Conservation (phyloP, 2,797 vertebrate genomes). For the Betta splendens region DNA sequence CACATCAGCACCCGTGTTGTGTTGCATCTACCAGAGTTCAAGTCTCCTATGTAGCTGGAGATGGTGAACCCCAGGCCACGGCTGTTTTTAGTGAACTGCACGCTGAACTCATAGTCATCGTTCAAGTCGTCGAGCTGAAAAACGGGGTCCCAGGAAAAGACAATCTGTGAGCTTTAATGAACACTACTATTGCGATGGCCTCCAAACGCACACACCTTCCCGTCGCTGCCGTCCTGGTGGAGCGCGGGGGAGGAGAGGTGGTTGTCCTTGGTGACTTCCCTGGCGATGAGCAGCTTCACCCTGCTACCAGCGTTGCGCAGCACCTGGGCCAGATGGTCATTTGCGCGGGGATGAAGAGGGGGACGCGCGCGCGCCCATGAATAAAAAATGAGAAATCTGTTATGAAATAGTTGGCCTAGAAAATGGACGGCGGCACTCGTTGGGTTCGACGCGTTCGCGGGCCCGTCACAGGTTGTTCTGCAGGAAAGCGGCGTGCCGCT, state of each 20-base stretch:
- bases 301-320: constrained; percentile 89
- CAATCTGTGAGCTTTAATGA: too few species aligned
- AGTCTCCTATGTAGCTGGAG: constrained; percentile 89
- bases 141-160: constrained; percentile 32
- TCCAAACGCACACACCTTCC: constrained; percentile 43
- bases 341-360: constrained; percentile 23
- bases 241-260: constrained; percentile 65
- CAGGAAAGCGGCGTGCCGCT: neutral
- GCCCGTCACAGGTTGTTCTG: neutral
- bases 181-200: too few species aligned
- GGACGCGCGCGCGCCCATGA: constrained; percentile 18
- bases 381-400: neutral
- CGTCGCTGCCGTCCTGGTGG: constrained; percentile 70
- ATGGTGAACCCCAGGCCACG: constrained; percentile 92
- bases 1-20: constrained; percentile 83
- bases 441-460: neutral
- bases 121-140: constrained; percentile 73
- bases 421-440: neutral
- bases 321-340: constrained; percentile 72
- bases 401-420: constrained; percentile 5
- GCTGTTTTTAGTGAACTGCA: constrained; percentile 90
- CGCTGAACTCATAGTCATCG: constrained; percentile 80
- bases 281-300: constrained; percentile 90
- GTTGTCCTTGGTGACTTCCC: constrained; percentile 82
- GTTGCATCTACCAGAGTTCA: too few species aligned